These are phyloP conservation scores for Fragum fragum DNA, from an alignment of 2,888 invertebrate species.

Conservation along the genomic window DNA sequence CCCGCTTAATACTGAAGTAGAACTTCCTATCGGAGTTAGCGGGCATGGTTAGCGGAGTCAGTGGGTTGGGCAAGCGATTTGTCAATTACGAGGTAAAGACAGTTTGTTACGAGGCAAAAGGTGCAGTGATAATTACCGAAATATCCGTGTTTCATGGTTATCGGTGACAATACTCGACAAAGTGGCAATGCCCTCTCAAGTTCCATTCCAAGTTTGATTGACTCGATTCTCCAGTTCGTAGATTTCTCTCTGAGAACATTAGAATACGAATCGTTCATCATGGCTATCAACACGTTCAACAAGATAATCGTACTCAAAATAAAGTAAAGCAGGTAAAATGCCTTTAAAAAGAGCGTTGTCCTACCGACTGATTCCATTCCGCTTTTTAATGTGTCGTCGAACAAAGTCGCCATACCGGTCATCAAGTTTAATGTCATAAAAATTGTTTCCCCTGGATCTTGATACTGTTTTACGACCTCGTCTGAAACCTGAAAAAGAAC, in stretches of 20 bases:
- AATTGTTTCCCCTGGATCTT: conserved; percentile 74
- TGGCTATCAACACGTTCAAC: conserved; percentile 81
- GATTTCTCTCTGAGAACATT: conserved; percentile 74
- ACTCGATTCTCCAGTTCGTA: conserved; percentile 81
- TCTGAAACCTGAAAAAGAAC: conserved; percentile 75
- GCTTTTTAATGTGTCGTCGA: conserved; percentile 49
- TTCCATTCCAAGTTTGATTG: conserved; percentile 79
- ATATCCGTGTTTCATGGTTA: background rate
- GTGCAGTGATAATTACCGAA: background rate
- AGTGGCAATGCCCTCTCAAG: conserved; percentile 68
- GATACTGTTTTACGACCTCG: conserved; percentile 60
- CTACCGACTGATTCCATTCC: conserved; percentile 56
- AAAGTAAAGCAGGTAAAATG: conserved; percentile 82
- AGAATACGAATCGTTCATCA: conserved; percentile 82
- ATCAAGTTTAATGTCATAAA: conserved; percentile 83
- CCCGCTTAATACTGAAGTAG: too few relatives aligned
- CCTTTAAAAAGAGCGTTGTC: conserved; percentile 63
- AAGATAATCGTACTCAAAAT: conserved; percentile 79
- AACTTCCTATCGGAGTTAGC: too few relatives aligned
- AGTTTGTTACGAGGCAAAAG: too few relatives aligned
- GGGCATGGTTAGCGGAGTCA: too few relatives aligned
- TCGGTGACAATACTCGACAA: conserved; percentile 18
- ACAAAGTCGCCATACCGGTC: conserved; percentile 71
- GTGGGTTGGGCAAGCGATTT: too few relatives aligned
- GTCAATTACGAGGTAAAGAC: too few relatives aligned